Base-by-base conservation (phyloP, 2,888 invertebrate genomes). In the Apeira syringaria region DNA sequence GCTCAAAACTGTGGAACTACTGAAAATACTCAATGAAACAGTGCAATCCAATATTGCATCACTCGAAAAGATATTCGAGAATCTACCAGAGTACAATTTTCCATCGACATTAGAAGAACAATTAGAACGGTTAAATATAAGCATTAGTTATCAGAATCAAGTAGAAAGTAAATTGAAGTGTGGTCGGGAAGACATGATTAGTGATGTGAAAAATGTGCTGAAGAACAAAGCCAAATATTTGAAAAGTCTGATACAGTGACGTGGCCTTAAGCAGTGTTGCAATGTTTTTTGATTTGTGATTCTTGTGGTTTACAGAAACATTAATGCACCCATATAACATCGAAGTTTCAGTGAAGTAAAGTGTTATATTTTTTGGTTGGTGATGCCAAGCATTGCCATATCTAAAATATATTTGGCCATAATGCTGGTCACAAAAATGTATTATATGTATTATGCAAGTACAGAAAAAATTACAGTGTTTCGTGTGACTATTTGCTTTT, bases 211-310 rank as follows among this genome's bases (percentile, higher is more conserved):
- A 53, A 80, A 85, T 54, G 80, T 92, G 52, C 70, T 93, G 42
- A 91, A 88, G 58, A 86, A 80, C 56, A 93, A 92, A 80, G 64
- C 82, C 3, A 92, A 91, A 69, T 89, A 91, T 59, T 69, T 92
- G 43, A 87, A 85, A 60, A 80, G 70, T 64, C 65, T 79, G 49
- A 57, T 82, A 50, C 76, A 79, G 65, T 86, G 74, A 80, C 59
- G 73, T 37, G 47, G 51, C 56, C 51, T 53, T 55, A 42, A 18
- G 17, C 10, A 3, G 8, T 34, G 34, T 39, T 27, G 35, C 24
- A 10, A 9, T 17, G 12, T 20, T 22, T 2, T 4, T 2, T 30
- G 28, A 38, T 48, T 37, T 39, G 15, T 8, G 37, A 26, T 40
- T 39, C 2, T 50, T 17, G 24, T 9, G 6, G 20, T 8, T 32